Base-by-base conservation (phyloP, 2,888 invertebrate genomes). In the Chrysodeixis includens region DNA sequence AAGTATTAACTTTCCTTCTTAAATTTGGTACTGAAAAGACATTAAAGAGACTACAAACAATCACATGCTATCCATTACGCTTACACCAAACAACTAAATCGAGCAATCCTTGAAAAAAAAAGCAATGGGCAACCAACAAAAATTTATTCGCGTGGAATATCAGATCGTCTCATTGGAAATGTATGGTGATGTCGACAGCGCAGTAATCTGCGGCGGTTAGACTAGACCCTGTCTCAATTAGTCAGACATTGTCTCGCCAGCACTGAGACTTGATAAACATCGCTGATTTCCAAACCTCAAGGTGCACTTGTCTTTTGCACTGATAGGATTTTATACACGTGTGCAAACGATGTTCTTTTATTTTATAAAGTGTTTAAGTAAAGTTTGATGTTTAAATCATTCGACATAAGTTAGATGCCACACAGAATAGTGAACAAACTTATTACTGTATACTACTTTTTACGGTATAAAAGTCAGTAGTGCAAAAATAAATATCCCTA, bases 181-280 rank as follows among this genome's bases (percentile, higher is more conserved):
- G 40, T 22, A 56, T 44, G 56, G 16, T 56, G 22, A 30, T 44
- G 22, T 44, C 56, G 18, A 16, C 22, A 30, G 46, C 8, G n/a
- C 14, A 35, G 35, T 26, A 44, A 40, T 16, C 26, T 46, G 56
- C 30, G 46, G 26, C 56, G 46, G 46, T 8, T 30, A 18, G 46
- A 46, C 46, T 57, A 30, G 46, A 12, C 4, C 16, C 16, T 5
- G 46, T 57, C 16, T 57, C 56, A 30, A 57, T 57, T 57, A 46
- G 30, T 1, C 16, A 30, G 30, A 46, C 56, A 26, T 46, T 12
- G 16, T 46, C 30, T 56, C 26, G 12, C 56, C 30, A 46, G 46
- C 56, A 57, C 16, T 12, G 7, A 18, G 30, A 46, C 46, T 46
- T 57, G 46, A 46, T 46, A 46, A 46, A 46, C 16, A 44, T 46